phyloP scores from a whole-genome alignment of 2,113 vertebrate genomes.

The Axis porcinus region DNA sequence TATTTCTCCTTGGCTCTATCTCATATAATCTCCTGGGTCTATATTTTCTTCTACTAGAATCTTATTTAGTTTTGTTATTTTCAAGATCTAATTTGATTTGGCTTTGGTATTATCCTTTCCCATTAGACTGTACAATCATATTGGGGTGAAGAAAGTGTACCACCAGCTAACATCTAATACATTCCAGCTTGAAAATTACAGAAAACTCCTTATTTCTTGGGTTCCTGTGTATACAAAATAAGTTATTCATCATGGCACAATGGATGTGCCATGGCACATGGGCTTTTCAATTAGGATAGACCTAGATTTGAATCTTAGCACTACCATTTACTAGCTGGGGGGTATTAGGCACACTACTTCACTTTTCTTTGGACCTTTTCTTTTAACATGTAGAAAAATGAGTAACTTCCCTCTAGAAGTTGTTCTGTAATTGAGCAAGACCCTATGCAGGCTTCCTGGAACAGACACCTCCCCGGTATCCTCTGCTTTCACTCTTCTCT shows the following conservation, averaged over 20 bases:
- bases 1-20: not conserved
- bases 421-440: not conserved
- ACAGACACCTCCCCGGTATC: not conserved
- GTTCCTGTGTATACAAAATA: not conserved
- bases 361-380: not conserved
- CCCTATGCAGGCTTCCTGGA: not conserved
- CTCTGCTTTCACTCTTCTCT: not conserved
- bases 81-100: not conserved
- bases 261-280: not conserved
- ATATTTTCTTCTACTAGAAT: not conserved
- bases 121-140: not conserved
- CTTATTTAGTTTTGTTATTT: conserved; percentile 18
- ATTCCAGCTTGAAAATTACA: not conserved
- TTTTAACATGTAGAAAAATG: conserved; percentile 15
- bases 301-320: conserved; percentile 11
- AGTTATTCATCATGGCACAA: not conserved
- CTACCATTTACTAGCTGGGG: not conserved
- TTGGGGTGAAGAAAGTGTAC: not conserved
- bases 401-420: conserved; percentile 1
- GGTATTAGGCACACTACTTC: not conserved
- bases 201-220: conserved; percentile 16
- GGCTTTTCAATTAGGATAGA: not conserved
- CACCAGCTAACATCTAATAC: not conserved
- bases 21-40: not conserved
- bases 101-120: not conserved